phyloP scores from a whole-genome alignment of 1,140 invertebrate species.

The Drosophila melanogaster region Release_6_plus_ISO1_MT NT_033779.5:8271001-8271500 shows the following conservation, averaged over 20 bases:
- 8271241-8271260: conserved; percentile 41
- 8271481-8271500: conserved; percentile 4
- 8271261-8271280: conserved; percentile 11
- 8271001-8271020: conserved; percentile 51
- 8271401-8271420: conserved; percentile 21
- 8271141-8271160: too few relatives aligned
- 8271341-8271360: neutral
- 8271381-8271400: conserved; percentile 20
- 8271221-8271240: conserved; percentile 63
- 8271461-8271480: conserved; percentile 8
- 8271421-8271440: conserved; percentile 17
- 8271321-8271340: conserved; percentile 14
- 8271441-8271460: neutral
- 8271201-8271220: conserved; percentile 33
- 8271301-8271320: conserved; percentile 16
- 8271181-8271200: conserved; percentile 12
- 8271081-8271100: too few relatives aligned
- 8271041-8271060: too few relatives aligned
- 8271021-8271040: conserved; percentile 5
- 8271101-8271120: too few relatives aligned
- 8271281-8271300: conserved; percentile 28
- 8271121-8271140: too few relatives aligned
- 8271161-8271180: neutral
- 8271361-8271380: conserved; percentile 22
- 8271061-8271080: neutral